Evolutionary conservation across 2,888 invertebrate genomes (phyloP).

Genomic region (Monopis laevigella): DNA sequence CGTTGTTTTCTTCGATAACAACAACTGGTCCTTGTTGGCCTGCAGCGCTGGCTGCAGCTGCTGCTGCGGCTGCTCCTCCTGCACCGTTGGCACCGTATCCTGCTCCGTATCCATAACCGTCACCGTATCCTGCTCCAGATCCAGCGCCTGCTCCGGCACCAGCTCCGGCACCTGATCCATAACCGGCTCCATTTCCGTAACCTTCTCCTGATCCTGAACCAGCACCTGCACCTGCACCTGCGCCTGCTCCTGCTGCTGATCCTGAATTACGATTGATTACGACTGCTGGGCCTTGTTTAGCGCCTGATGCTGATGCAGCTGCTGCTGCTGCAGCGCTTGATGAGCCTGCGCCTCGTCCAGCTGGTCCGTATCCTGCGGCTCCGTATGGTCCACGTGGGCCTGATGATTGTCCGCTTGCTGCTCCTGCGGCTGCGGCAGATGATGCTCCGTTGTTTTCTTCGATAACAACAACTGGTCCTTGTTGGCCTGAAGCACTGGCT

Average conservation of each 20-base stretch:
- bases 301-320: slow-evolving; percentile 7
- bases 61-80: slow-evolving; percentile 7
- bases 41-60: slow-evolving; percentile 11
- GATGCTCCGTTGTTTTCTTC: slow-evolving; percentile 12
- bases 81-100: background rate
- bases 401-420: background rate
- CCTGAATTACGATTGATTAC: too few relatives aligned
- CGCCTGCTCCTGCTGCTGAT: too few relatives aligned
- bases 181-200: background rate
- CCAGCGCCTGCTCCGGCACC: background rate
- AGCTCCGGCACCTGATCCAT: background rate
- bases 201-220: background rate
- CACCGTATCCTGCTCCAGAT: background rate
- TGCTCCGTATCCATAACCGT: background rate
- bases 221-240: background rate
- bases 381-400: background rate
- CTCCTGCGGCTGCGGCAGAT: background rate
- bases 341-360: background rate
- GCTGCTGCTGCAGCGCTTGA: slow-evolving; percentile 3
- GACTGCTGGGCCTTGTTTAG: too few relatives aligned
- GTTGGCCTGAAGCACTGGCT: slow-evolving; percentile 13
- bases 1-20: background rate
- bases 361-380: background rate
- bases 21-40: background rate
- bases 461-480: slow-evolving; percentile 16